Evolutionary conservation across 2,888 invertebrate genomes (phyloP).

Genomic region (Metalampra italica): DNA sequence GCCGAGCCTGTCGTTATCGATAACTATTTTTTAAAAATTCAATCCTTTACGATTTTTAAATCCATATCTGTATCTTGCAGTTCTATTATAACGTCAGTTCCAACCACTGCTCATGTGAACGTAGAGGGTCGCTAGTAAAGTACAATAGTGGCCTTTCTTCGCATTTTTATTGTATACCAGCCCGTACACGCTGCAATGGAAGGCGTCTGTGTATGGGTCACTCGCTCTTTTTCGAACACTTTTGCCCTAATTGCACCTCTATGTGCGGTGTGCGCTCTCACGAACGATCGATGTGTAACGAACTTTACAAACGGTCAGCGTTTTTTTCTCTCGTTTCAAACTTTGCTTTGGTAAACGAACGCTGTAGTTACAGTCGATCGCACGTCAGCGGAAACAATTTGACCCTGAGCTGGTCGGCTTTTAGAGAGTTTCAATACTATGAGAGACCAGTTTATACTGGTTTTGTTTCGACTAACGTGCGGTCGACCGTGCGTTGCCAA

Average conservation of each 20-base stretch:
- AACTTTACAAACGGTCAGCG: slow-evolving; percentile 34
- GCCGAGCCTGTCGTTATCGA: too few relatives aligned
- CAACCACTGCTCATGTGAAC: too few relatives aligned
- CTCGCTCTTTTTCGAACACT: slow-evolving; percentile 36
- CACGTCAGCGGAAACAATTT: too few relatives aligned
- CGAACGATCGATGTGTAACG: slow-evolving; percentile 25
- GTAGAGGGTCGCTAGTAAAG: not conserved
- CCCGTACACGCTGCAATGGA: not conserved
- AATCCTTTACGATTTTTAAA: too few relatives aligned
- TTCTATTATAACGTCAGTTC: too few relatives aligned
- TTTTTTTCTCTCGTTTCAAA: slow-evolving; percentile 17
- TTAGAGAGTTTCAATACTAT: too few relatives aligned
- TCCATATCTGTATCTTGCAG: too few relatives aligned
- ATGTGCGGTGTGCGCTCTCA: slow-evolving; percentile 25
- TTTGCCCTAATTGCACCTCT: slow-evolving; percentile 54
- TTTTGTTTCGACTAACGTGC: too few relatives aligned
- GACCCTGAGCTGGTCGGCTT: too few relatives aligned
- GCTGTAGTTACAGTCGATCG: not conserved
- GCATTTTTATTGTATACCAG: not conserved
- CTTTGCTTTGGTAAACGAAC: slow-evolving; percentile 18
- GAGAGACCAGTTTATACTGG: too few relatives aligned
- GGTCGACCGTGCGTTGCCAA: too few relatives aligned
- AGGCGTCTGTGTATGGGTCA: slow-evolving; percentile 39
- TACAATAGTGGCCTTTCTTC: not conserved
- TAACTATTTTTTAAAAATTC: too few relatives aligned